A percentile compares a stretch with the other conserved stretches of the same genome.
These are phyloP conservation scores for Cephonodes hylas DNA, from an alignment of 2,888 invertebrate genomes.

Conservation along the genomic window DNA sequence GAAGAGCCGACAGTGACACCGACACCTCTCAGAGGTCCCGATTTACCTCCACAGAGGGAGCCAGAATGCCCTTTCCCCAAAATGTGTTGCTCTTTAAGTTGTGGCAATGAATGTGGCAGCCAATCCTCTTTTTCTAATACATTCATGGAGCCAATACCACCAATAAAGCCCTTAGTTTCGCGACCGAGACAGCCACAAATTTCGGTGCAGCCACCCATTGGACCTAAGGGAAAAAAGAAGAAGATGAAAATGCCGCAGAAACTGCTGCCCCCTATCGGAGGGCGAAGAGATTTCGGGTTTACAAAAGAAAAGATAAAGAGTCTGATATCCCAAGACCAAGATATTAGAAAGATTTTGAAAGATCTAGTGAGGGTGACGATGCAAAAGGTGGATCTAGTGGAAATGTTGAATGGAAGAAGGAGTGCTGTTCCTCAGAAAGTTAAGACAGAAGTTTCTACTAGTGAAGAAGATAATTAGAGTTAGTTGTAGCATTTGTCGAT, in stretches of 20 bases:
- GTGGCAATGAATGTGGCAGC: conserved; percentile 51
- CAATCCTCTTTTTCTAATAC: conserved; percentile 25
- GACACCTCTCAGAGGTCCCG: conserved; percentile 19
- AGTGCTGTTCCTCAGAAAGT: background rate
- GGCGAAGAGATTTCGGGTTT: conserved; percentile 49
- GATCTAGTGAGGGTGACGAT: conserved; percentile 71
- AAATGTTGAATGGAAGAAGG: conserved; percentile 41
- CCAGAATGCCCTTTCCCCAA: conserved; percentile 51
- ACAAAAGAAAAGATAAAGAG: conserved; percentile 64
- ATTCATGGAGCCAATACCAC: conserved; percentile 30
- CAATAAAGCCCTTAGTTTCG: conserved; percentile 10
- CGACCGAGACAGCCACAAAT: conserved; percentile 20
- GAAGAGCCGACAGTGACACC: background rate
- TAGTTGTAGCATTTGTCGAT: background rate
- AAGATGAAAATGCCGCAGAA: conserved; percentile 34
- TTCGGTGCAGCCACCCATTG: conserved; percentile 24
- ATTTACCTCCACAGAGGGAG: background rate
- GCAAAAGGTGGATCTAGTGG: conserved; percentile 66
- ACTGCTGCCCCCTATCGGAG: conserved; percentile 32
- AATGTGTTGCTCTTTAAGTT: conserved; percentile 67
- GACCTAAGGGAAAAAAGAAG: conserved; percentile 38
- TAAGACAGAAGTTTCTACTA: conserved; percentile 14
- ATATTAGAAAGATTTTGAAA: conserved; percentile 70
- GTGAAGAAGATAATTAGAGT: conserved; percentile 23
- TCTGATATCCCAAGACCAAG: conserved; percentile 62